These are phyloP conservation scores for Malurus splendens DNA, from an alignment of 2,797 vertebrate species.

Conservation along the genomic window DNA sequence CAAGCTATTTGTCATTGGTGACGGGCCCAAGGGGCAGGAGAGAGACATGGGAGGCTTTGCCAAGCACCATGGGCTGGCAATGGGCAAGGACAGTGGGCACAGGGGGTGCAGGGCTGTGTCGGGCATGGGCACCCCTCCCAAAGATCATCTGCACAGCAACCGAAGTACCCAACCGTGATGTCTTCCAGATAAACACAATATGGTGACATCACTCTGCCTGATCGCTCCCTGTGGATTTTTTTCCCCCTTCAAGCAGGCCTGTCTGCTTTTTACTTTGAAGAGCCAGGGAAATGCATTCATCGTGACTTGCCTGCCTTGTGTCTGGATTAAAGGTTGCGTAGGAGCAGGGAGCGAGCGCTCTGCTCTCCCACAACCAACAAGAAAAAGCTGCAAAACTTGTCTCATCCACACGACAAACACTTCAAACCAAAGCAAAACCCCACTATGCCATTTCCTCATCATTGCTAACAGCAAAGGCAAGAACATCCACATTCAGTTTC, in stretches of 20 bases:
- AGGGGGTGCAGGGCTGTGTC: not conserved
- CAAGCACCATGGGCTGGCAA: not conserved
- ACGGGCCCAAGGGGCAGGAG: not conserved
- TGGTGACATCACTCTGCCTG: not conserved
- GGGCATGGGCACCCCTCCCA: not conserved
- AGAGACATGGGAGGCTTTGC: not conserved
- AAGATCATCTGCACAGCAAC: not conserved
- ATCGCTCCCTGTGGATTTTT: not conserved
- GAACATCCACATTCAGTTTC: not conserved
- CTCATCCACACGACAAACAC: not conserved
- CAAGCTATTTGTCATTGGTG: not conserved
- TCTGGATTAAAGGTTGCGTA: constrained; percentile 22
- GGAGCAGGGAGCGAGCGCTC: not conserved
- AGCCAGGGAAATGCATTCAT: not conserved
- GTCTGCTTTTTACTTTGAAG: constrained; percentile 16
- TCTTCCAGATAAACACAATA: not conserved
- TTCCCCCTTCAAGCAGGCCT: not conserved
- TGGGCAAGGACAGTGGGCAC: not conserved
- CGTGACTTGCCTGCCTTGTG: not conserved
- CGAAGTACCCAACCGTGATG: not conserved
- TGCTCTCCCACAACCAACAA: not conserved
- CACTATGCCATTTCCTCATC: not conserved
- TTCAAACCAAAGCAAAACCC: not conserved
- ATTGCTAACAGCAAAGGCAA: not conserved
- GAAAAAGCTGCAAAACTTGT: not conserved